Evolutionary conservation across 2,888 invertebrate species (phyloP), one percentile per base, ranked within the genome.

Genomic region (Cenopis cana): DNA sequence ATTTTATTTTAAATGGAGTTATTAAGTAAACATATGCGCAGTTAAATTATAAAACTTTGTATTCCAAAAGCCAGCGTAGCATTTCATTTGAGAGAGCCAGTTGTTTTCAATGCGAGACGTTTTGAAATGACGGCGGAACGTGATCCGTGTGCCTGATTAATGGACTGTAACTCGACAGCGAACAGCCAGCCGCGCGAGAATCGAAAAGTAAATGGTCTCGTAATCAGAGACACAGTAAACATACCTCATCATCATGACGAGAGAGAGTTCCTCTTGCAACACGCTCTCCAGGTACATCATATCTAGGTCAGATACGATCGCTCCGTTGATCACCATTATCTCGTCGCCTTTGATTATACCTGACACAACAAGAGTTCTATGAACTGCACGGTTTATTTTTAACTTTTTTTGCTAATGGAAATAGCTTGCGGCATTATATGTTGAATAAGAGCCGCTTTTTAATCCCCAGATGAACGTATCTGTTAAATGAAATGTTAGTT

Each of bases 231-330:
- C n/a, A 18, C 18, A 41, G 68, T 33, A 36, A 64, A 84, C 78
- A 73, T 90, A 95, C 95, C 99, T 95, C 96, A 99, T 98, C 97
- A 99, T 99, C 96, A 99, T 98, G 94, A 98, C 98, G 75, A 99
- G 95, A 60, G 97, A 96, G 76, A 97, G 95, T 86, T 98, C 98
- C 89, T 99, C 98, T 91, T 98, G 98, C 79, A 99, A 95, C 76
- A 99, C 97, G 86, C 98, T 98, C 93, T 99, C 99, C 88, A 99
- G 95, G 94, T 98, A 99, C 97, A 99, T 99, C 99, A 99, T 99
- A 95, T 99, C 99, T 94, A 99, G 95, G 94, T 99, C 99, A 85
- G 98, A 98, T 79, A 99, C 98, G 89, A 99, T 98, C 82, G 98
- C 98, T 78, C 98, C 98, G 94, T 99, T 99, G 94, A 99, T 98